These are phyloP conservation scores for Eurystomus gularis DNA, from an alignment of 2,113 vertebrate species.

Conservation along the genomic window DNA sequence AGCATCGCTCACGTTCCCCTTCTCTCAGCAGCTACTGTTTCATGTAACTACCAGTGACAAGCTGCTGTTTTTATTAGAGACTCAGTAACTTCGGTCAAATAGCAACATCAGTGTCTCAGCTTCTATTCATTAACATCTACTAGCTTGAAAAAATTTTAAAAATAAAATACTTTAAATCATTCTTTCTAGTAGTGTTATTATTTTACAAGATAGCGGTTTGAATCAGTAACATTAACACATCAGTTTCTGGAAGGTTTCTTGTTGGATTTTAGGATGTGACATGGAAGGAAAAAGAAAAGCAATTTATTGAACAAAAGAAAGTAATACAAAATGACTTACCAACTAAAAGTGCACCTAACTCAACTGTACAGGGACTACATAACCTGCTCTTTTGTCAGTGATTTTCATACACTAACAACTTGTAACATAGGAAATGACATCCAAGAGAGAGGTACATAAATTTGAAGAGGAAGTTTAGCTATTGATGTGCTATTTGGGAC, in stretches of 20 bases:
- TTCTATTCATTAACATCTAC: neutral
- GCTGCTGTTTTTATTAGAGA: neutral
- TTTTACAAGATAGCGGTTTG: neutral
- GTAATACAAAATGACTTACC: neutral
- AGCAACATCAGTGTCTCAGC: neutral
- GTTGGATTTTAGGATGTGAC: neutral
- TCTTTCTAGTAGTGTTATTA: neutral
- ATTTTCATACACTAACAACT: neutral
- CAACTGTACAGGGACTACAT: neutral
- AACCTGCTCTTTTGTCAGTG: neutral
- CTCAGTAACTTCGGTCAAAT: neutral
- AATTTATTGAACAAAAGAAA: neutral
- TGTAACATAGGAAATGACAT: neutral
- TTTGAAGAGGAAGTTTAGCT: neutral
- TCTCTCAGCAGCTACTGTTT: neutral
- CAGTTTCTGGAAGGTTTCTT: neutral
- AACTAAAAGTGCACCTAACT: neutral
- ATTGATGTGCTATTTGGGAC: neutral
- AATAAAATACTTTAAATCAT: neutral
- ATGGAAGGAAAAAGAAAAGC: neutral
- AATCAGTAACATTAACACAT: neutral
- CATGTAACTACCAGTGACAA: neutral
- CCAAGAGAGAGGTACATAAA: neutral
- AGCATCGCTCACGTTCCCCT: accelerated
- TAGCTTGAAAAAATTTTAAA: neutral